phyloP scores from a whole-genome alignment of 2,888 invertebrate species.

The Ennomos quercinarius region DNA sequence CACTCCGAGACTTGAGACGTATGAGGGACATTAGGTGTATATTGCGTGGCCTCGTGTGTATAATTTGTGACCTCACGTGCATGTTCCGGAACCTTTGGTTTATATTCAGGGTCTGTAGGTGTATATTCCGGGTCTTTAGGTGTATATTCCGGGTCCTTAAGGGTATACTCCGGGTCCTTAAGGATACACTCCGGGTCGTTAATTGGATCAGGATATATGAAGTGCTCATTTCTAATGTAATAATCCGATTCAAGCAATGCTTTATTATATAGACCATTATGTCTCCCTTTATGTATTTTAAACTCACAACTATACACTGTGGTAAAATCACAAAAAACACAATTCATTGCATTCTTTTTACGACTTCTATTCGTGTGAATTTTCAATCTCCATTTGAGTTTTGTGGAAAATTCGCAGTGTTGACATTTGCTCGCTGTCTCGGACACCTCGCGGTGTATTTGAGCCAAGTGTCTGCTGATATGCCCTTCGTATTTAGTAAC shows the following conservation, averaged over 20 bases:
- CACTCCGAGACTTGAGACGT: too few species aligned
- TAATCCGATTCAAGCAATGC: slow-evolving; percentile 6
- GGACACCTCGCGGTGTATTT: slow-evolving; percentile 63
- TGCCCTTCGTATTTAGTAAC: slow-evolving; percentile 65
- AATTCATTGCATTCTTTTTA: slow-evolving; percentile 50
- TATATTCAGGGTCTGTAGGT: too few species aligned
- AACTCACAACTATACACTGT: slow-evolving; percentile 62
- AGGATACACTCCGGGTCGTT: too few species aligned
- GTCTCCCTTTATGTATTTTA: slow-evolving; percentile 58
- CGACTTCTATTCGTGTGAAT: slow-evolving; percentile 61
- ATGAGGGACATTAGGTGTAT: too few species aligned
- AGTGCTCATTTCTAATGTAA: slow-evolving; percentile 11
- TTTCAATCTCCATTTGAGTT: slow-evolving; percentile 62
- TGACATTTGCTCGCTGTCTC: slow-evolving; percentile 62
- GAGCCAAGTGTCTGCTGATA: slow-evolving; percentile 64
- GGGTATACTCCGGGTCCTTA: too few species aligned
- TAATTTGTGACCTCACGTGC: too few species aligned
- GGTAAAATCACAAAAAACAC: slow-evolving; percentile 58
- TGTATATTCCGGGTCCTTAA: too few species aligned
- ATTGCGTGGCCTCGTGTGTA: too few species aligned
- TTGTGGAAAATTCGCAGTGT: slow-evolving; percentile 64
- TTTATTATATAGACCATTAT: slow-evolving; percentile 21
- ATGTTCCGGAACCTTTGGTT: too few species aligned
- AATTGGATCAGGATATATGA: too few species aligned
- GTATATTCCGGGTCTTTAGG: too few species aligned